These are phyloP conservation scores for Linepithema humile DNA, from an alignment of 1,140 invertebrate species.

Conservation along the genomic window DNA sequence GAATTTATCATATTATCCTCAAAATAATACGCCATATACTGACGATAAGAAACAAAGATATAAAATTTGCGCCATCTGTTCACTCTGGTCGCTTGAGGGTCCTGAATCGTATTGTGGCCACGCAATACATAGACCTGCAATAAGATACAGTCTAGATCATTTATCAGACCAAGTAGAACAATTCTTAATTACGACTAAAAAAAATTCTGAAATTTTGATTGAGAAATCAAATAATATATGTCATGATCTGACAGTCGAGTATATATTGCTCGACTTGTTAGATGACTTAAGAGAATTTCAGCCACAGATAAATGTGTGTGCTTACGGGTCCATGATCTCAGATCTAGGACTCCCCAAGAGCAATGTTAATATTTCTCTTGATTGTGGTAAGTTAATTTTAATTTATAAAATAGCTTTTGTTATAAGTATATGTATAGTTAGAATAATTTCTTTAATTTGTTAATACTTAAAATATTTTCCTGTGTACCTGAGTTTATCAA, in stretches of 20 bases:
- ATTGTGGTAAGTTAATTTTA: slow-evolving; percentile 74
- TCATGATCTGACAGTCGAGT: background rate
- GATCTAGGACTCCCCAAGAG: slow-evolving; percentile 80
- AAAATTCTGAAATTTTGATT: background rate
- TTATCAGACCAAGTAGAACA: background rate
- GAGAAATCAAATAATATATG: background rate
- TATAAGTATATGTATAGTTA: no score
- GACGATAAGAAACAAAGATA: background rate
- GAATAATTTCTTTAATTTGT: no score
- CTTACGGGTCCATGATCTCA: slow-evolving; percentile 82
- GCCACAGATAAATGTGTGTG: slow-evolving; percentile 71
- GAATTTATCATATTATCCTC: no score
- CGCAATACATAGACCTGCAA: background rate
- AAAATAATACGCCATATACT: no score
- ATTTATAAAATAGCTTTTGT: slow-evolving; percentile 32
- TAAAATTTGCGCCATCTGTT: background rate
- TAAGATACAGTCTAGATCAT: background rate
- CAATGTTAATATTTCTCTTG: slow-evolving; percentile 84
- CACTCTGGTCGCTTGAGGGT: background rate
- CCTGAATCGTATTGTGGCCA: background rate
- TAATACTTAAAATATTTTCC: no score
- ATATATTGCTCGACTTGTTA: background rate
- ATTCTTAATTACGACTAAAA: background rate
- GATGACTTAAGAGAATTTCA: background rate
- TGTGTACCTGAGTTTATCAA: no score